A percentile compares a stretch with the other conserved stretches of the same genome.
Conservation (phyloP, 2,797 vertebrate species). For the Cephalopachus bancanus region DNA sequence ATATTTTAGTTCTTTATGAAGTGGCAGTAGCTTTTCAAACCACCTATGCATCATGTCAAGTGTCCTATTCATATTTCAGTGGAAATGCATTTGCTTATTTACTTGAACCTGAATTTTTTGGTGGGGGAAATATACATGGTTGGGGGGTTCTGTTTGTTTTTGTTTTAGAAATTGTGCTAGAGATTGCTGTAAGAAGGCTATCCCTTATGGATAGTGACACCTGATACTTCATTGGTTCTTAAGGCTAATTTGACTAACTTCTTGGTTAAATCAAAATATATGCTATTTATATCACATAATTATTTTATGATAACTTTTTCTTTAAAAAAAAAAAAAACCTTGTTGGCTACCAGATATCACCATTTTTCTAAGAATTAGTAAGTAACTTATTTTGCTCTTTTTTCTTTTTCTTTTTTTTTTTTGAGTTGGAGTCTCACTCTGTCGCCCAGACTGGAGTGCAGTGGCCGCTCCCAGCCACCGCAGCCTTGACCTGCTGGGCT, state of each 20-base stretch:
- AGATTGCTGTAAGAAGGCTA: neutral
- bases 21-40: neutral
- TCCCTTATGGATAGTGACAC: neutral
- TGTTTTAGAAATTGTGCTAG: neutral
- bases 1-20: neutral
- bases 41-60: neutral
- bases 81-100: neutral
- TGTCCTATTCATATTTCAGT: neutral
- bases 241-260: neutral
- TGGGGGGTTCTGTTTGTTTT: neutral
- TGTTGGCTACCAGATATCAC: neutral
- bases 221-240: neutral
- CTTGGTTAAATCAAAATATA: conserved; percentile 7
- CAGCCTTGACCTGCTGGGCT: too few relatives aligned
- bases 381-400: neutral
- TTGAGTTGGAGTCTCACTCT: too few relatives aligned
- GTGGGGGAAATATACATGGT: neutral
- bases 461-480: too few relatives aligned
- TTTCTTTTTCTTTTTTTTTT: too few relatives aligned
- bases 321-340: neutral
- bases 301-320: neutral
- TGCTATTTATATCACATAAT: neutral
- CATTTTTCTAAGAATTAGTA: neutral
- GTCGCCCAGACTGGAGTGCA: too few relatives aligned
- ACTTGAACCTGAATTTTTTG: neutral